A percentile compares a stretch with the other conserved stretches of the same genome.
Evolutionary conservation across 2,888 invertebrate species (phyloP).

Genomic region (Lissocephala sabroskyi): DNA sequence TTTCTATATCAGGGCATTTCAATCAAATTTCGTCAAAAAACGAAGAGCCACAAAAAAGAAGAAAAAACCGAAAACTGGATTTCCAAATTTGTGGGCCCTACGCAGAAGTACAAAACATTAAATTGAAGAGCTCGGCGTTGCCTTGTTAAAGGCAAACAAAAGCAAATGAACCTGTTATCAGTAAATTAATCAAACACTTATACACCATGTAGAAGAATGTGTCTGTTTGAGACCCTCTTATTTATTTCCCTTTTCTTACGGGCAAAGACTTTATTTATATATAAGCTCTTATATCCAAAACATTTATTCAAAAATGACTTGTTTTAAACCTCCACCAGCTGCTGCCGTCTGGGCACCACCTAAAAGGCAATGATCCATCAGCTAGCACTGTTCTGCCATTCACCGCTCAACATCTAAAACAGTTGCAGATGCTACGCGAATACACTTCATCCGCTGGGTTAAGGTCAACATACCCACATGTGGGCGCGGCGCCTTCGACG

Average conservation of each 20-base stretch:
- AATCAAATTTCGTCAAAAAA: slow-evolving; percentile 32
- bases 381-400: no score
- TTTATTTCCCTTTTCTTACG: no score
- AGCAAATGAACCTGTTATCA: slow-evolving; percentile 67
- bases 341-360: slow-evolving; percentile 37
- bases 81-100: neutral
- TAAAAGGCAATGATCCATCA: slow-evolving; percentile 44
- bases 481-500: slow-evolving; percentile 18
- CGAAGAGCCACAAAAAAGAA: slow-evolving; percentile 11
- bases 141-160: slow-evolving; percentile 48
- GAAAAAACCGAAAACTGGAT: neutral
- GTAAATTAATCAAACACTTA: slow-evolving; percentile 64
- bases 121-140: no score
- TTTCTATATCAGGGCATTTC: slow-evolving; percentile 41
- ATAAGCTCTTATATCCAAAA: no score
- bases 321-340: slow-evolving; percentile 20
- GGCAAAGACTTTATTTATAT: no score
- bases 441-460: slow-evolving; percentile 27
- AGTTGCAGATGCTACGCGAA: slow-evolving; percentile 20
- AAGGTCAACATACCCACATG: slow-evolving; percentile 10
- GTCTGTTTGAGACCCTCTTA: no score
- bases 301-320: no score
- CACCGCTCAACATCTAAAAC: slow-evolving; percentile 11
- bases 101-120: slow-evolving; percentile 10
- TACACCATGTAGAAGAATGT: no score